Conservation (phyloP, 2,113 vertebrate genomes). For the Ictalurus punctatus region DNA sequence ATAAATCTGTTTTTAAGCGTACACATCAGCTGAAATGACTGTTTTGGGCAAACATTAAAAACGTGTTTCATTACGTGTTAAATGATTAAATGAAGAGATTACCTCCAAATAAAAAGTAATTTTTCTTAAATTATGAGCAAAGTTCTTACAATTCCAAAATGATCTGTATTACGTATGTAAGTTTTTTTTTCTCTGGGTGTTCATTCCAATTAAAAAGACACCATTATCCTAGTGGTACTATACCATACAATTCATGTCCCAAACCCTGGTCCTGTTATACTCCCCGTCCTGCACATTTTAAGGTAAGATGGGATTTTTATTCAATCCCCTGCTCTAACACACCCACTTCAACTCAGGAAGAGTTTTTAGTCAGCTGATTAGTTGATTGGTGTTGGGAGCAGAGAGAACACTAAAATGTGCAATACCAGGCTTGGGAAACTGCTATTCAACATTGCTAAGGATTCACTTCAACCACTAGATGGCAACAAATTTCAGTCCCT, state of each 20-base stretch:
- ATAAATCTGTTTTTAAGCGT: neutral
- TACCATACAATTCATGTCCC: neutral
- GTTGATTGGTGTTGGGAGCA: neutral
- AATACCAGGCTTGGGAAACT: neutral
- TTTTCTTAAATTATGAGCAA: neutral
- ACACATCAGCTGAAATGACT: neutral
- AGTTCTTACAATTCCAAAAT: neutral
- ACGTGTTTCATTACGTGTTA: neutral
- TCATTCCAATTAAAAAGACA: neutral
- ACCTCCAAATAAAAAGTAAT: neutral
- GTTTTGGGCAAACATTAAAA: neutral
- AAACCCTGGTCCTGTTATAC: neutral
- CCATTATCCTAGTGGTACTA: neutral
- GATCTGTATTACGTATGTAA: neutral
- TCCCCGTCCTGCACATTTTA: neutral
- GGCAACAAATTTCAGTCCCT: conserved; percentile 7
- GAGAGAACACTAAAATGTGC: neutral
- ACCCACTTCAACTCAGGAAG: neutral
- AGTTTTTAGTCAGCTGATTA: neutral
- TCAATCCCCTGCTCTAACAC: neutral
- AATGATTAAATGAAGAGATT: neutral
- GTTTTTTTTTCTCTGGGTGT: neutral
- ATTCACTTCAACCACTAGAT: conserved; percentile 31
- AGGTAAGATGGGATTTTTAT: neutral
- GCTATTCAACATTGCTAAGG: neutral